A percentile compares a stretch with the other conserved stretches of the same genome.
These are phyloP conservation scores for Prunella himalayana DNA, from an alignment of 2,113 vertebrate genomes.

Conservation along the genomic window DNA sequence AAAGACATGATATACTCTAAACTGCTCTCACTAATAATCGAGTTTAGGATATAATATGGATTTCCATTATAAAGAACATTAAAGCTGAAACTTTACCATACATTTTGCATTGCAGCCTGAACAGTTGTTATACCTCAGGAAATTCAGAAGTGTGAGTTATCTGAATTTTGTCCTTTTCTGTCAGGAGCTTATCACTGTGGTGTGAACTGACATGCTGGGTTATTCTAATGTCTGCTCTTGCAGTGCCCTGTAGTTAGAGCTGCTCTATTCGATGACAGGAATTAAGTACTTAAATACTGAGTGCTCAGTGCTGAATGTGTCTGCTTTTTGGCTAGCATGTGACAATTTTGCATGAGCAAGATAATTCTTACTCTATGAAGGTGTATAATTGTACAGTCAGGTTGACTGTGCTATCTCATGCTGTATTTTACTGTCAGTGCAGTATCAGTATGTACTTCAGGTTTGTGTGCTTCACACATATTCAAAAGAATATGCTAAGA, in stretches of 20 bases:
- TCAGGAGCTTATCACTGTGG: background rate
- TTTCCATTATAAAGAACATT: background rate
- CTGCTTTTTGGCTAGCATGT: background rate
- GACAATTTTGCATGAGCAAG: background rate
- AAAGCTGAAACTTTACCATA: background rate
- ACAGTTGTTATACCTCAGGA: background rate
- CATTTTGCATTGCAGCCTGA: background rate
- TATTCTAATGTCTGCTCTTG: background rate
- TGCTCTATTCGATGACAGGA: background rate
- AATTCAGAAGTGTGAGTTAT: background rate
- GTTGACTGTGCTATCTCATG: background rate
- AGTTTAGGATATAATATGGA: background rate
- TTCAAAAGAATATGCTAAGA: background rate
- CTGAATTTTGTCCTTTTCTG: background rate
- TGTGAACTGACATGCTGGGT: background rate
- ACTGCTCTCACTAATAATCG: background rate
- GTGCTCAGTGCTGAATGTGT: background rate
- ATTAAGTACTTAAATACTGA: background rate
- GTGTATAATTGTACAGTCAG: background rate
- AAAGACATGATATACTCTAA: background rate
- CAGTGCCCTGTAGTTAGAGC: background rate
- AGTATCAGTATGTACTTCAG: background rate
- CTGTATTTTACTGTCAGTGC: background rate
- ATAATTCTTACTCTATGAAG: background rate
- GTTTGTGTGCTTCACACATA: background rate